A percentile compares a stretch with the other conserved stretches of the same genome.
Evolutionary conservation across 2,888 invertebrate species (phyloP).

Genomic region (Anagyrus pseudococci): DNA sequence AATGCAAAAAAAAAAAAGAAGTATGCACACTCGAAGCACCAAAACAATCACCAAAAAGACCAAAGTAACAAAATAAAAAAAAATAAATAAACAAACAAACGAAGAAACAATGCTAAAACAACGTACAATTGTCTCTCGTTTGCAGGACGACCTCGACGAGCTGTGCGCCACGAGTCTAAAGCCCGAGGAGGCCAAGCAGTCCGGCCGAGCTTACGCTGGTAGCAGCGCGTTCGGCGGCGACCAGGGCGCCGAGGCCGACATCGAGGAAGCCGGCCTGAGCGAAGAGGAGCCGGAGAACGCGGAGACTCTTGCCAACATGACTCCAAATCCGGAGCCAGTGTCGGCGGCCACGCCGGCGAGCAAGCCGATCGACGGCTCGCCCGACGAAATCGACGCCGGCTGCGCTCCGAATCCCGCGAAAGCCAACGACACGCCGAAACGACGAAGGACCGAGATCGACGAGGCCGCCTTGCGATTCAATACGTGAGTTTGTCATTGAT

Average conservation of each 20-base stretch:
- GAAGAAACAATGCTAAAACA: neutral
- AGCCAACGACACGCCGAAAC: slow-evolving; percentile 44
- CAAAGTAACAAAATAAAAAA: too few relatives aligned
- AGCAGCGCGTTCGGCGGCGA: slow-evolving; percentile 43
- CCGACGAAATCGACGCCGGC: slow-evolving; percentile 52
- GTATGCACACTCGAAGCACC: neutral
- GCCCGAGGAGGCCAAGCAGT: neutral
- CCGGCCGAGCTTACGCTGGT: neutral
- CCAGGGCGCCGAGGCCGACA: slow-evolving; percentile 54
- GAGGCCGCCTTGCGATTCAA: slow-evolving; percentile 50
- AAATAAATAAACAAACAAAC: too few relatives aligned
- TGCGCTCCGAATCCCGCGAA: slow-evolving; percentile 9
- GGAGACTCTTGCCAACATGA: slow-evolving; percentile 44
- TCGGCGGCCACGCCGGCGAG: slow-evolving; percentile 43
- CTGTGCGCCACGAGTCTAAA: slow-evolving; percentile 56
- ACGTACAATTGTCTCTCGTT: neutral
- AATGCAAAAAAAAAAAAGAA: too few relatives aligned
- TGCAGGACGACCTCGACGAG: slow-evolving; percentile 59
- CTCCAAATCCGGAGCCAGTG: slow-evolving; percentile 54
- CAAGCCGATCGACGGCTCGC: slow-evolving; percentile 44
- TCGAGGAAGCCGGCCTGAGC: slow-evolving; percentile 49
- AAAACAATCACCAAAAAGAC: too few relatives aligned
- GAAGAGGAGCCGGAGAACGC: slow-evolving; percentile 43
- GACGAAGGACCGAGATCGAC: slow-evolving; percentile 48
- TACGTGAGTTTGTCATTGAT: slow-evolving; percentile 52